A percentile compares a stretch with the other conserved stretches of the same genome.
Conservation (phyloP, 2,888 invertebrate genomes). For the Argyresthia albistria region DNA sequence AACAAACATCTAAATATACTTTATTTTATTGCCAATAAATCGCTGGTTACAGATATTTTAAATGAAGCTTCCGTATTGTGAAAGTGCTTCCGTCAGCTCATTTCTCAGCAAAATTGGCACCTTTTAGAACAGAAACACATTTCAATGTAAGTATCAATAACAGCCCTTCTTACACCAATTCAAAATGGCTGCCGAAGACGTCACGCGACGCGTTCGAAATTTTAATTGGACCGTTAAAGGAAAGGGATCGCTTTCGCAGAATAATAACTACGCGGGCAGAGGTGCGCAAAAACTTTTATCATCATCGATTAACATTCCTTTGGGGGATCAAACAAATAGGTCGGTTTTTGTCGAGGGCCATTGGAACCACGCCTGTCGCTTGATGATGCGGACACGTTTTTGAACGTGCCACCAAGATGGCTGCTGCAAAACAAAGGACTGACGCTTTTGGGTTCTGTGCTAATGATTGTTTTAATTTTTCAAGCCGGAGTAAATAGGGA, state of each 20-base stretch:
- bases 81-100: no score
- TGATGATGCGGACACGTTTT: conserved; percentile 29
- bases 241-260: conserved; percentile 38
- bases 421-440: conserved; percentile 10
- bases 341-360: conserved; percentile 37
- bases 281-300: conserved; percentile 38
- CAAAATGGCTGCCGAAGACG: conserved; percentile 57
- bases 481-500: no score
- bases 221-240: conserved; percentile 65
- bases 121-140: no score
- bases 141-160: background rate
- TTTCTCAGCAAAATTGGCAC: no score
- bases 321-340: conserved; percentile 50
- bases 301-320: conserved; percentile 40
- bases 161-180: conserved; percentile 4
- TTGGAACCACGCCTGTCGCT: conserved; percentile 32
- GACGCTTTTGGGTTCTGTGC: background rate
- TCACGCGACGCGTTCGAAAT: conserved; percentile 57
- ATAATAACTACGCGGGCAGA: conserved; percentile 21
- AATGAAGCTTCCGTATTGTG: no score
- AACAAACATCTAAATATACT: no score
- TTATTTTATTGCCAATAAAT: no score
- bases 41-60: no score
- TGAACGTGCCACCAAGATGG: conserved; percentile 28
- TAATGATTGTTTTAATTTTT: no score